phyloP scores from a whole-genome alignment of 2,888 invertebrate genomes.

The Adelphocoris suturalis region DNA sequence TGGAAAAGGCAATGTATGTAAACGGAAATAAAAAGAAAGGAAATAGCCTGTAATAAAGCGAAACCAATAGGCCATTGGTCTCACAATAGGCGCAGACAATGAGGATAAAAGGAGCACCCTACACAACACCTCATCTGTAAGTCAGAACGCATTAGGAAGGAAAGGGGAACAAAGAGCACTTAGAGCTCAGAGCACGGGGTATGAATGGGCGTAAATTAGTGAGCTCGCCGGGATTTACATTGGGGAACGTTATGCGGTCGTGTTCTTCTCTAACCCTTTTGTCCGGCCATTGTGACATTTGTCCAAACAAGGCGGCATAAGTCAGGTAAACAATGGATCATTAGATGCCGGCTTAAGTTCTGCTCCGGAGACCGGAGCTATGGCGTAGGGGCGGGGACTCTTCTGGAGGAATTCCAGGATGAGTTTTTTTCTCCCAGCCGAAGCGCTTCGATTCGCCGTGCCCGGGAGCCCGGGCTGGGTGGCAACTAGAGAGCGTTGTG shows the following conservation, averaged over 20 bases:
- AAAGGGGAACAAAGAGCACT: conserved; percentile 66
- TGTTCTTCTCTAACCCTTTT: conserved; percentile 46
- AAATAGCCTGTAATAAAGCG: conserved; percentile 65
- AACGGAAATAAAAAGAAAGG: conserved; percentile 44
- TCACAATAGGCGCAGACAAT: conserved; percentile 59
- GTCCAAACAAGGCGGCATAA: conserved; percentile 71
- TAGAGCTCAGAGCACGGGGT: conserved; percentile 55
- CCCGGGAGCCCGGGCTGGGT: conserved; percentile 23
- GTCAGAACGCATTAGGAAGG: conserved; percentile 63
- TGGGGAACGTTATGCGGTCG: conserved; percentile 65
- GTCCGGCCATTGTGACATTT: conserved; percentile 68
- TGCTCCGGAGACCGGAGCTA: conserved; percentile 30
- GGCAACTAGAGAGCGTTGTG: neutral
- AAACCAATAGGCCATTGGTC: conserved; percentile 66
- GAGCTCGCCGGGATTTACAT: conserved; percentile 68
- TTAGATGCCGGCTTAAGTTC: conserved; percentile 60
- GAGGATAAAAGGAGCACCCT: conserved; percentile 64
- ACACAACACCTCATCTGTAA: conserved; percentile 67
- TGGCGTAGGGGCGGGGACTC: conserved; percentile 27
- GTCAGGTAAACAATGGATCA: conserved; percentile 70
- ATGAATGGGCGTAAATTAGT: conserved; percentile 71
- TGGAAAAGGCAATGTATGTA: neutral
- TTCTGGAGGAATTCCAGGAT: conserved; percentile 43
- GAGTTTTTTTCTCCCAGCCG: neutral
- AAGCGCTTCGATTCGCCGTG: conserved; percentile 14